A percentile compares a stretch with the other conserved stretches of the same genome.
Evolutionary conservation across 30 jellyfish, hydroid and myxozoan species (phyloP).

Genomic region (Aurelia aurita complex sp. Pacific): DNA sequence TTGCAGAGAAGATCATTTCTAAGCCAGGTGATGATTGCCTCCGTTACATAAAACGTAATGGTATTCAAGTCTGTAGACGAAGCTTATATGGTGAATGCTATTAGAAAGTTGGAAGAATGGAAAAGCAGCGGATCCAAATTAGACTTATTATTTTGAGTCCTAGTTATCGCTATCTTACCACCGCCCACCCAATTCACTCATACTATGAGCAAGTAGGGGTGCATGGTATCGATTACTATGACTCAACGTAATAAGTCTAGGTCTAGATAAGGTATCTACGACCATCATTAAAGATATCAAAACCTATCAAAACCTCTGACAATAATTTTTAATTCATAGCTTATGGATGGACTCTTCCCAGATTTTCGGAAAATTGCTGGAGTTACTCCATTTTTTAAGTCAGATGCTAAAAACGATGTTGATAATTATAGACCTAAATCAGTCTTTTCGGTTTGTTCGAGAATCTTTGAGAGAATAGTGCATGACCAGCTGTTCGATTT

Average conservation of each 20-base stretch:
- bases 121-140: too few species aligned
- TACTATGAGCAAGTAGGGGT: too few species aligned
- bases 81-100: too few species aligned
- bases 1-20: too few species aligned
- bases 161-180: too few species aligned
- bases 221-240: too few species aligned
- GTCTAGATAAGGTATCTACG: constrained; percentile 9
- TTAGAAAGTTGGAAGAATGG: too few species aligned
- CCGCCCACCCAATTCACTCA: too few species aligned
- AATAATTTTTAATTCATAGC: constrained; percentile 23
- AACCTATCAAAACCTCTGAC: background rate
- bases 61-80: too few species aligned
- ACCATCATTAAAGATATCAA: constrained; percentile 3
- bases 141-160: too few species aligned
- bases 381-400: constrained; percentile 18
- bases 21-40: too few species aligned
- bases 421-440: constrained; percentile 21
- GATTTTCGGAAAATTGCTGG: constrained; percentile 20
- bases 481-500: constrained; percentile 24
- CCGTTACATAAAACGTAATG: too few species aligned
- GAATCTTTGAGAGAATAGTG: background rate
- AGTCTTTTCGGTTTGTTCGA: constrained; percentile 18
- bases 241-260: background rate
- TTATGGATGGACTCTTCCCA: constrained; percentile 18
- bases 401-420: background rate